phyloP scores from a whole-genome alignment of 2,797 vertebrate genomes.

The Hylomyscus alleni region DNA sequence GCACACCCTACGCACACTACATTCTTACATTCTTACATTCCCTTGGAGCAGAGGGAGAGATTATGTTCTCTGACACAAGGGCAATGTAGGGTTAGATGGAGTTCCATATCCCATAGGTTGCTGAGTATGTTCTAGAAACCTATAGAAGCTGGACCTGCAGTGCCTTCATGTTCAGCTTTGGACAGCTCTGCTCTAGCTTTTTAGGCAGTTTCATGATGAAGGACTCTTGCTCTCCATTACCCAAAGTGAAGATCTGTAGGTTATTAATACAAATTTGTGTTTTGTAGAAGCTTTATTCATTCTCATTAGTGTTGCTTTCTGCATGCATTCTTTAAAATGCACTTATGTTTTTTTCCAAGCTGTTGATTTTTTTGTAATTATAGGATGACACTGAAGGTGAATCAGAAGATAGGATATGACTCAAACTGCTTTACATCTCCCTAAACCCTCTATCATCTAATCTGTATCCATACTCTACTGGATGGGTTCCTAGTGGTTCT shows the following conservation, averaged over 20 bases:
- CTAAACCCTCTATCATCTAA: fast-evolving
- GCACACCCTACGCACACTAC: neutral
- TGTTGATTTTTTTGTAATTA: neutral
- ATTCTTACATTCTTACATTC: neutral
- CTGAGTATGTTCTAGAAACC: neutral
- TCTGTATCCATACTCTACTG: neutral
- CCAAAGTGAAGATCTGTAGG: neutral
- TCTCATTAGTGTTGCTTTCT: neutral
- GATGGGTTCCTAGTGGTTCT: neutral
- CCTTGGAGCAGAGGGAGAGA: neutral
- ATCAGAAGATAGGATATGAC: neutral
- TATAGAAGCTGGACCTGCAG: fast-evolving
- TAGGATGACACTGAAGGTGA: neutral
- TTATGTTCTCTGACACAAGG: neutral
- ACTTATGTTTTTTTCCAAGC: neutral
- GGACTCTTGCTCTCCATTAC: neutral
- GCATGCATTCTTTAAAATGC: neutral
- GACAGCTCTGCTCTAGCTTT: too few relatives aligned
- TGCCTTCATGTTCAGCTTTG: neutral
- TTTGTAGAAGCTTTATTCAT: neutral
- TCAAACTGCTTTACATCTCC: neutral
- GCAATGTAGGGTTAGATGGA: neutral
- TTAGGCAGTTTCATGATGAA: neutral
- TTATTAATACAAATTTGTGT: neutral
- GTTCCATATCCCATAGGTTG: neutral